A percentile compares a stretch with the other conserved stretches of the same genome.
Conservation (phyloP, 2,113 vertebrate genomes). For the Bolborhynchus lineola region DNA sequence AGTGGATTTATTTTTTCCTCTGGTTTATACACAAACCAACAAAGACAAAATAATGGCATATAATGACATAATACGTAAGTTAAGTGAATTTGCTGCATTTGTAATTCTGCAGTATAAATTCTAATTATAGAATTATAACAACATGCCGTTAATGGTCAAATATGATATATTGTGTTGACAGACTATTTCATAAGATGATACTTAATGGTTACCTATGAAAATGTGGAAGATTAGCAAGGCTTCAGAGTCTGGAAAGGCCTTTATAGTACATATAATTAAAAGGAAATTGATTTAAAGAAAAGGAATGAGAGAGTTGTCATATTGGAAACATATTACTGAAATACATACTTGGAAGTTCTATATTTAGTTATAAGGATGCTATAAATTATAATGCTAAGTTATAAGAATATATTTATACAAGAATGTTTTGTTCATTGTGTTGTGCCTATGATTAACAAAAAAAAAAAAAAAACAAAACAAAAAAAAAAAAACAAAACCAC, state of each 20-base stretch:
- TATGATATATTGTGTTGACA: background rate
- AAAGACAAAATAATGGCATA: background rate
- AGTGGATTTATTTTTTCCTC: background rate
- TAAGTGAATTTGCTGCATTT: background rate
- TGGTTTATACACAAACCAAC: background rate
- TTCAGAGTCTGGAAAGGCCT: background rate
- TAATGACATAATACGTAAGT: background rate
- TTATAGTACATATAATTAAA: background rate
- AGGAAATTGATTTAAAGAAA: background rate
- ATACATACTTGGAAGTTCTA: background rate
- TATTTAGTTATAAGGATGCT: background rate
- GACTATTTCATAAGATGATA: background rate
- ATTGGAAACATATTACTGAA: background rate
- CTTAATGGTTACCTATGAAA: background rate
- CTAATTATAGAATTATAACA: background rate
- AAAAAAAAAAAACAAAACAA: background rate
- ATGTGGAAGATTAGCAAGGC: background rate
- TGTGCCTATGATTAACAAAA: background rate
- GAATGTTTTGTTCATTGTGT: background rate
- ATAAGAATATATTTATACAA: background rate
- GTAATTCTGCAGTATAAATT: background rate
- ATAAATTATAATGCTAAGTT: background rate
- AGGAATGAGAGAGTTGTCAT: background rate
- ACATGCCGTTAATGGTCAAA: background rate
- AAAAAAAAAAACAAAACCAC: background rate